These are phyloP conservation scores for Hemitrygon akajei DNA, from an alignment of 2,797 vertebrate genomes.

Conservation along the genomic window DNA sequence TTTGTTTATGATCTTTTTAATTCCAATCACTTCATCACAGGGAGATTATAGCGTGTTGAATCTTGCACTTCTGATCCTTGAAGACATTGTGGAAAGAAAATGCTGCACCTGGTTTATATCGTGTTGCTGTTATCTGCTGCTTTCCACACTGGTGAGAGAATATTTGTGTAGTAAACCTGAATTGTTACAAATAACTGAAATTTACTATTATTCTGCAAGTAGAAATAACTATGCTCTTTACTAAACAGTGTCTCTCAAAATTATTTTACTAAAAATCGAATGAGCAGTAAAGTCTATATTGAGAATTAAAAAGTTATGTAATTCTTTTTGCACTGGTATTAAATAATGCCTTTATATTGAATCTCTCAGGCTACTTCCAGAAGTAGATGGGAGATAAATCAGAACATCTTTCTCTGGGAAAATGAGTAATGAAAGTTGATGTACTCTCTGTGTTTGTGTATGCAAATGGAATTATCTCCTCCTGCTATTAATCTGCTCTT, in stretches of 20 bases:
- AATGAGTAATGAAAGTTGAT: neutral
- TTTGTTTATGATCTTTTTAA: neutral
- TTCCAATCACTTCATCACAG: neutral
- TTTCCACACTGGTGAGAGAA: neutral
- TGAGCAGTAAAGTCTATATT: neutral
- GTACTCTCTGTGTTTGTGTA: neutral
- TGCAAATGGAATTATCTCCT: neutral
- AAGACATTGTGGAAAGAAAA: neutral
- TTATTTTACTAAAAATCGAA: neutral
- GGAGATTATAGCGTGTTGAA: neutral
- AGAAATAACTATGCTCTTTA: neutral
- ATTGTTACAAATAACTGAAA: neutral
- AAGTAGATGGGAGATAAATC: neutral
- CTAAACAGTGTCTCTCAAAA: neutral
- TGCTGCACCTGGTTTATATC: neutral
- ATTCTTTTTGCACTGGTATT: no score
- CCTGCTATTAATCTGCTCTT: constrained; percentile 17
- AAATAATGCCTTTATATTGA: no score
- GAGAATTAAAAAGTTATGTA: neutral
- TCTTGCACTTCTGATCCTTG: neutral
- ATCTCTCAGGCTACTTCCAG: no score
- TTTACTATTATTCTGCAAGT: neutral
- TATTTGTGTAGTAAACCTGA: neutral
- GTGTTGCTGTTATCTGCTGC: constrained; percentile 4
- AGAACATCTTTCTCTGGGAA: neutral